Evolutionary conservation across 1,140 invertebrate genomes (phyloP).

Genomic region (Microplitis mediator): DNA sequence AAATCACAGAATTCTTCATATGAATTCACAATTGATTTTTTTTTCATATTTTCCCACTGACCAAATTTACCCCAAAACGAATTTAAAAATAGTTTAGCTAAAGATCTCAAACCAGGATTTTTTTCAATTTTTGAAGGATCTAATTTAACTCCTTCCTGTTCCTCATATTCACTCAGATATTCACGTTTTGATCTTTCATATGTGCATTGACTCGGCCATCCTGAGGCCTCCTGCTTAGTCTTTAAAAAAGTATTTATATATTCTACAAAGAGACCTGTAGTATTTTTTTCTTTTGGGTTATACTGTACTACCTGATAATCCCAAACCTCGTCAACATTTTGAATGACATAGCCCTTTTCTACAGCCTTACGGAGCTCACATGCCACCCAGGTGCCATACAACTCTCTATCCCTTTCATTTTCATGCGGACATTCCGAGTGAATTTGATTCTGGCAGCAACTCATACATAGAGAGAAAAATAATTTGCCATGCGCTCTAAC

Average conservation of each 20-base stretch:
- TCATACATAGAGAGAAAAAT: background rate
- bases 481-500: background rate
- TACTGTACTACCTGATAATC: too few relatives aligned
- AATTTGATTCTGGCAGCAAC: background rate
- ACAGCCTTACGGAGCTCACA: background rate
- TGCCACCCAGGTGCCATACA: background rate
- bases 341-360: background rate
- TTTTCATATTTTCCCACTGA: background rate
- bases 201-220: too few relatives aligned
- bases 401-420: background rate
- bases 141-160: too few relatives aligned
- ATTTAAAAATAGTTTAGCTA: background rate
- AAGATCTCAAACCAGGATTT: background rate
- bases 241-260: too few relatives aligned
- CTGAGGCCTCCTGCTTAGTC: too few relatives aligned
- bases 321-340: background rate
- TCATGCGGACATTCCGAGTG: background rate
- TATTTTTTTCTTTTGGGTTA: too few relatives aligned
- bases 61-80: background rate
- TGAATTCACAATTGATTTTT: too few relatives aligned
- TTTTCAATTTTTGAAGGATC: background rate
- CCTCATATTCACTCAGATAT: too few relatives aligned
- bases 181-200: too few relatives aligned
- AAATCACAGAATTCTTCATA: too few relatives aligned
- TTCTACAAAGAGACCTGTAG: too few relatives aligned